Conservation (phyloP, 1,140 invertebrate genomes). For the Drosophila ercepeae region DNA sequence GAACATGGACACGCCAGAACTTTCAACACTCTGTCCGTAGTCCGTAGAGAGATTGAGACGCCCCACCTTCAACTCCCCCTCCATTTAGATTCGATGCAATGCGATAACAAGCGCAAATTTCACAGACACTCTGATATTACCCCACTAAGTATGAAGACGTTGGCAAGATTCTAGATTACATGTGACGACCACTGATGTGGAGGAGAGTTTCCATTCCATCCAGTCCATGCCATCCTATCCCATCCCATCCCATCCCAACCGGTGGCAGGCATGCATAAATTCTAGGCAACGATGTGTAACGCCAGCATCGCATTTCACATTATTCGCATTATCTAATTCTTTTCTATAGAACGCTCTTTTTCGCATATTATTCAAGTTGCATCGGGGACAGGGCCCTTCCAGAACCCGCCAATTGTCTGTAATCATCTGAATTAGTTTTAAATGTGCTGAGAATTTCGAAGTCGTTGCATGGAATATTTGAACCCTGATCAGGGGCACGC, state of each 20-base stretch:
- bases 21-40: constrained; percentile 68
- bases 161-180: constrained; percentile 79
- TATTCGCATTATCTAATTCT: constrained; percentile 74
- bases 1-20: constrained; percentile 80
- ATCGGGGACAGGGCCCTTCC: constrained; percentile 32
- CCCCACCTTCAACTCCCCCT: constrained; percentile 18
- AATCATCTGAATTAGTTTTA: constrained; percentile 72
- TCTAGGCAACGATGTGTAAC: constrained; percentile 72
- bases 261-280: constrained; percentile 72
- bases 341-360: constrained; percentile 44
- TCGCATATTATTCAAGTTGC: constrained; percentile 49
- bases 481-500: constrained; percentile 35
- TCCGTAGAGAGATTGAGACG: constrained; percentile 11
- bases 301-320: constrained; percentile 72
- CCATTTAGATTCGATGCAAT: constrained; percentile 44
- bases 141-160: constrained; percentile 78
- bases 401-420: constrained; percentile 37
- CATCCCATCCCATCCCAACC: constrained; percentile 9
- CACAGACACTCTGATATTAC: constrained; percentile 69
- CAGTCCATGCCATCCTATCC: not conserved
- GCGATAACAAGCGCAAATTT: constrained; percentile 80
- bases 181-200: constrained; percentile 51
- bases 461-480: constrained; percentile 33
- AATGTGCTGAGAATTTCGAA: constrained; percentile 63
- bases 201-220: constrained; percentile 4